Base-by-base conservation (phyloP, 2,888 invertebrate species). In the Pachliopta kotzebuea region DNA sequence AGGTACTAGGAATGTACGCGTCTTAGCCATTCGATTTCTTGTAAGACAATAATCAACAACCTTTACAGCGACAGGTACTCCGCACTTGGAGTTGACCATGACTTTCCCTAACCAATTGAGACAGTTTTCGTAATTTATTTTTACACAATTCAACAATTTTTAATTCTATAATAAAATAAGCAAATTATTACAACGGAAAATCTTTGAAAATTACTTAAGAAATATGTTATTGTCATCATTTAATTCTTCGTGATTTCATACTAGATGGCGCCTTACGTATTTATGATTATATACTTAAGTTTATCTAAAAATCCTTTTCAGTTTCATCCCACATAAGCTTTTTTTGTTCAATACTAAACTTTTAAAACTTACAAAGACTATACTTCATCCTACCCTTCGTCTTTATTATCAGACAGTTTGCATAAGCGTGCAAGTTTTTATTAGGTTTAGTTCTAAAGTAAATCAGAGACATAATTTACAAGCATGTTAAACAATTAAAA, bases 101-200 rank as follows among this genome's bases (percentile, higher is more conserved):
- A 88, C 88, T 87, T 88, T 86, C 87, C 85, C 83, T 84, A 75
- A 67, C 72, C 74, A 53, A 29, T 56, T 23, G 45, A 53, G 57
- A n/a, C 45, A 56, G 49, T 54, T 56, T 58, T 57, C 50, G 24
- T 65, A 31, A 50, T 54, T 53, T 59, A 6, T 59, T 45, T 7
- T 45, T n/a, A 45, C 45, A 45, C 18, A 45, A 45, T 45, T 45
- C 45, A 45, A 53, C 23, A 45, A 45, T 45, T n/a, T 21, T 11
- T 9, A 21, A 52, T 23, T 21, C 23, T 20, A 52, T 17, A n/a
- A 9, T 18, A 29, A n/a, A 31, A 6, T 6, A 26, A 21, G 14
- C 17, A n/a, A 24, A 8, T 18, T n/a, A 45, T 45, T 45, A 45
- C n/a, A 45, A 45, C 18, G n/a, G n/a, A 37, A 26, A 26, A 14